phyloP scores from a whole-genome alignment of 2,113 vertebrate genomes.

The Microtus oregoni region DNA sequence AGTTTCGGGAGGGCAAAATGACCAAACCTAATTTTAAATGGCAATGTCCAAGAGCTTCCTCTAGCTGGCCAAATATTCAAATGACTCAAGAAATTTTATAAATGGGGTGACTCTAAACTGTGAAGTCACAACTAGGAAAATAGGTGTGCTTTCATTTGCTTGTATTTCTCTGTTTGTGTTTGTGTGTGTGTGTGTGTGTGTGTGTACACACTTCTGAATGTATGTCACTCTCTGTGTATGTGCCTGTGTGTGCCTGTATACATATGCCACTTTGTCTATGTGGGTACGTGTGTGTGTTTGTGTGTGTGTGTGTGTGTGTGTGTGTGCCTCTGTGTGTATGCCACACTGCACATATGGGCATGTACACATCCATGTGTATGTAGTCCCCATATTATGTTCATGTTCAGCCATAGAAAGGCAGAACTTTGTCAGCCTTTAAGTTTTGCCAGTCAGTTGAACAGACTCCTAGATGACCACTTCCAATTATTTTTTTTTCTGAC shows the following conservation, averaged over 20 bases:
- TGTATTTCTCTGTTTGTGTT: too few species aligned
- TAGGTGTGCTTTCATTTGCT: not conserved
- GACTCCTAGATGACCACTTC: not conserved
- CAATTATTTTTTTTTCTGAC: not conserved
- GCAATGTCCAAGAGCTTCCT: not conserved
- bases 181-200: too few species aligned
- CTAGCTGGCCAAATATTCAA: not conserved
- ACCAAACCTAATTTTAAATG: not conserved
- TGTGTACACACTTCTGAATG: not conserved
- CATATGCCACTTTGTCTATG: not conserved
- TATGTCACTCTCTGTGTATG: not conserved
- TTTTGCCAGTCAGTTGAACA: not conserved
- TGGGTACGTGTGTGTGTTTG: too few species aligned
- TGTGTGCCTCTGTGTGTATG: not conserved
- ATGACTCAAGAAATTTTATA: not conserved
- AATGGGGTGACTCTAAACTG: not conserved
- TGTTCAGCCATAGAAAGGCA: not conserved
- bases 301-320: too few species aligned
- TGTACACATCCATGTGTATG: fast-evolving
- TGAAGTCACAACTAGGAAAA: not conserved
- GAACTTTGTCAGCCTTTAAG: not conserved
- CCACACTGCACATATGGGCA: not conserved
- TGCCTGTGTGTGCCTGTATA: not conserved
- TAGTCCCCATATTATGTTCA: not conserved
- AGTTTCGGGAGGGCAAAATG: not conserved